These are phyloP conservation scores for Apis mellifera DNA, from an alignment of 1,140 invertebrate species.

Conservation along the genomic window Amel_HAv3.1 CM009931.2:17793001-17793500, in stretches of 20 bases:
- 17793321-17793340: slow-evolving; percentile 77
- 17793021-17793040: slow-evolving; percentile 71
- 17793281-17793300: slow-evolving; percentile 77
- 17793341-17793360: slow-evolving; percentile 57
- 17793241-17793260: slow-evolving; percentile 55
- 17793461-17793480: slow-evolving; percentile 29
- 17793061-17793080: slow-evolving; percentile 74
- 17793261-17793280: slow-evolving; percentile 77
- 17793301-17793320: slow-evolving; percentile 77
- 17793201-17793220: slow-evolving; percentile 44
- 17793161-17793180: slow-evolving; percentile 4
- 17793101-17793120: slow-evolving; percentile 72
- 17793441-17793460: neutral
- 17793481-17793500: slow-evolving; percentile 44
- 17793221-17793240: neutral
- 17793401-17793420: neutral
- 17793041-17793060: slow-evolving; percentile 80
- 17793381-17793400: neutral
- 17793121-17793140: slow-evolving; percentile 51
- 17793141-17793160: neutral
- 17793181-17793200: slow-evolving; percentile 61
- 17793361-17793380: slow-evolving; percentile 56
- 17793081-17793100: slow-evolving; percentile 79
- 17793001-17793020: slow-evolving; percentile 72
- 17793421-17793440: neutral